Evolutionary conservation across 2,888 invertebrate species (phyloP).

Genomic region (Tethea ocularis): DNA sequence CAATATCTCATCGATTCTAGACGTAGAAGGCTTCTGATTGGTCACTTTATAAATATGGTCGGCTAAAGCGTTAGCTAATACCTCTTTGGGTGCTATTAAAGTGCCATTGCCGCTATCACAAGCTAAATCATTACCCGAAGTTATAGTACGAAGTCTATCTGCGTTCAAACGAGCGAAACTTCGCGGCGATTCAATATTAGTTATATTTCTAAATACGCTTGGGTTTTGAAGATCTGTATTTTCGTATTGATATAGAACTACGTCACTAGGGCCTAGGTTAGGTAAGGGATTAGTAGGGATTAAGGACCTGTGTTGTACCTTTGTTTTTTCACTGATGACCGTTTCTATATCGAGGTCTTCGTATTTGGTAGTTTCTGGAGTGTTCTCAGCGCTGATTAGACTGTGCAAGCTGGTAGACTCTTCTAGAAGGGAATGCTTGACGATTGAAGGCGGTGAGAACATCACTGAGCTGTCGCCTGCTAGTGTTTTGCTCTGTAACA

Average conservation of each 20-base stretch:
- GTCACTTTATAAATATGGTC: constrained; percentile 82
- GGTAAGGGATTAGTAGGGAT: constrained; percentile 74
- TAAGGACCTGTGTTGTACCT: constrained; percentile 82
- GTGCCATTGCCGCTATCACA: constrained; percentile 44
- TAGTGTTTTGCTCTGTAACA: constrained; percentile 93
- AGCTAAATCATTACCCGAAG: constrained; percentile 57
- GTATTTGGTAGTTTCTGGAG: constrained; percentile 64
- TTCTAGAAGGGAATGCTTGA: constrained; percentile 90
- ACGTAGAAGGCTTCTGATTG: constrained; percentile 79
- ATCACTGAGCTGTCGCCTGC: constrained; percentile 90
- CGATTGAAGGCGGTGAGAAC: constrained; percentile 94
- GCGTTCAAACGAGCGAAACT: constrained; percentile 75
- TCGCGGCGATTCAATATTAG: constrained; percentile 68
- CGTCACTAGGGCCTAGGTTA: constrained; percentile 46
- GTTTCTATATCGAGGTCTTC: constrained; percentile 69
- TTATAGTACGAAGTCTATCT: constrained; percentile 70
- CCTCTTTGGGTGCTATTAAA: constrained; percentile 76
- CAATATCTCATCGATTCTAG: constrained; percentile 73
- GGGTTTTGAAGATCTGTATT: constrained; percentile 32
- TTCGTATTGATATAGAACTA: constrained; percentile 26
- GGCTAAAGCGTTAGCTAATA: constrained; percentile 71
- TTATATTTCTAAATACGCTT: constrained; percentile 63
- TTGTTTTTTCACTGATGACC: constrained; percentile 69
- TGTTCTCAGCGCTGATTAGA: constrained; percentile 69
- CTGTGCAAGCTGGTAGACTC: constrained; percentile 86